These are phyloP conservation scores for Microchrysa polita DNA, from an alignment of 2,888 invertebrate species.

Conservation along the genomic window DNA sequence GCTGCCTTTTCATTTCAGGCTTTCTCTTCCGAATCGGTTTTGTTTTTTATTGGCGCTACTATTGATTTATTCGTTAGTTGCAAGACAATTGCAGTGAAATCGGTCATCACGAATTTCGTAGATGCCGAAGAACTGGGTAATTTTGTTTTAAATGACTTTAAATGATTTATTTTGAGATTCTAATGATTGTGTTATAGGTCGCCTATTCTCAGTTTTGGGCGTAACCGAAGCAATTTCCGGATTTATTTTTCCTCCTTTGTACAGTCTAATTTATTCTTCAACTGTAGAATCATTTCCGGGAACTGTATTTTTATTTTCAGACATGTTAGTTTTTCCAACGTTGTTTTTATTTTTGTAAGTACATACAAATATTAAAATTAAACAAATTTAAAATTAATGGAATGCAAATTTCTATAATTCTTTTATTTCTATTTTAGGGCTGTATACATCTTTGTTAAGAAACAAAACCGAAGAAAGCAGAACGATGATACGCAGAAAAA, in stretches of 20 bases:
- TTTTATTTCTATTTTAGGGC: slow-evolving; percentile 6
- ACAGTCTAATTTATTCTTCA: slow-evolving; percentile 58
- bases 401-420: neutral
- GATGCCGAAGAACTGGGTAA: slow-evolving; percentile 61
- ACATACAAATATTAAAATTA: neutral
- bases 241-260: slow-evolving; percentile 62
- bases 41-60: slow-evolving; percentile 59
- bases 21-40: slow-evolving; percentile 56
- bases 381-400: neutral
- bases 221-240: slow-evolving; percentile 61
- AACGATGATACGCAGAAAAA: neutral
- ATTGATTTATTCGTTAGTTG: slow-evolving; percentile 62
- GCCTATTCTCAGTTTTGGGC: slow-evolving; percentile 58
- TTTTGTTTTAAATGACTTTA: neutral
- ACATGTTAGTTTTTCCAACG: slow-evolving; percentile 61
- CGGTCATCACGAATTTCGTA: slow-evolving; percentile 62
- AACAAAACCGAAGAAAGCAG: neutral
- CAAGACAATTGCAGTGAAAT: slow-evolving; percentile 62
- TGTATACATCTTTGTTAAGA: slow-evolving; percentile 26
- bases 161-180: neutral
- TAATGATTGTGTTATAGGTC: slow-evolving; percentile 42
- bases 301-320: slow-evolving; percentile 62
- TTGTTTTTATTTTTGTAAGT: slow-evolving; percentile 62
- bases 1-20: no score
- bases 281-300: slow-evolving; percentile 61